Evolutionary conservation across 2,113 vertebrate species (phyloP).

Genomic region (Toxotes jaculatrix): DNA sequence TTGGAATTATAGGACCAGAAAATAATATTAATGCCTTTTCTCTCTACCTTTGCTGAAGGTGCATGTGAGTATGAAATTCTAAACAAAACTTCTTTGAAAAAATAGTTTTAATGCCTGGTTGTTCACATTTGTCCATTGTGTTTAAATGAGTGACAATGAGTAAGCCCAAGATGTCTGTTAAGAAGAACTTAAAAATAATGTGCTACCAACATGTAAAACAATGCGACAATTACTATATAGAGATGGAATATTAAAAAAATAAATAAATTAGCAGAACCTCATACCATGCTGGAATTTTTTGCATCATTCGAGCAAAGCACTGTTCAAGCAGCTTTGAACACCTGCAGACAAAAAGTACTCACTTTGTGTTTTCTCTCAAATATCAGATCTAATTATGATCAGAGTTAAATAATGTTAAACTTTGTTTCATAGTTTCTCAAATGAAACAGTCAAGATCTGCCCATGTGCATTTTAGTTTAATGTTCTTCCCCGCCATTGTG

Average conservation of each 20-base stretch:
- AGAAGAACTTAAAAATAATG: neutral
- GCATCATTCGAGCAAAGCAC: neutral
- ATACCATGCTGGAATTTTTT: no score
- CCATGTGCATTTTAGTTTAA: constrained; percentile 35
- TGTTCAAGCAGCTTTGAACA: neutral
- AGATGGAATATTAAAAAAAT: neutral
- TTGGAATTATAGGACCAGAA: neutral
- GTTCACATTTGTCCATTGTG: neutral
- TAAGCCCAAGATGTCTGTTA: neutral
- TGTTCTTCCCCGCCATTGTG: neutral
- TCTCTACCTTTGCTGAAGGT: neutral
- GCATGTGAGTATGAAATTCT: neutral
- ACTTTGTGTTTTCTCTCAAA: constrained; percentile 13
- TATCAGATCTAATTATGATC: constrained; percentile 33
- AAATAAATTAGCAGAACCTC: neutral
- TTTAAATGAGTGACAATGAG: constrained; percentile 15
- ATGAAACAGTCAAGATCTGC: neutral
- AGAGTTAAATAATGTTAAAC: constrained; percentile 7
- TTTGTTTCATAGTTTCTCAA: constrained; percentile 2
- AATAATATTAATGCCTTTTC: neutral
- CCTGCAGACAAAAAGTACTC: neutral
- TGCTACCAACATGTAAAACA: neutral
- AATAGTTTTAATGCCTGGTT: neutral
- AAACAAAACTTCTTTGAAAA: neutral
- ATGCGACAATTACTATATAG: neutral